Percentiles rank a stretch among this genome's conserved stretches.
These are phyloP conservation scores for Acrobasis repandana DNA, from an alignment of 2,888 invertebrate species.

Conservation along the genomic window DNA sequence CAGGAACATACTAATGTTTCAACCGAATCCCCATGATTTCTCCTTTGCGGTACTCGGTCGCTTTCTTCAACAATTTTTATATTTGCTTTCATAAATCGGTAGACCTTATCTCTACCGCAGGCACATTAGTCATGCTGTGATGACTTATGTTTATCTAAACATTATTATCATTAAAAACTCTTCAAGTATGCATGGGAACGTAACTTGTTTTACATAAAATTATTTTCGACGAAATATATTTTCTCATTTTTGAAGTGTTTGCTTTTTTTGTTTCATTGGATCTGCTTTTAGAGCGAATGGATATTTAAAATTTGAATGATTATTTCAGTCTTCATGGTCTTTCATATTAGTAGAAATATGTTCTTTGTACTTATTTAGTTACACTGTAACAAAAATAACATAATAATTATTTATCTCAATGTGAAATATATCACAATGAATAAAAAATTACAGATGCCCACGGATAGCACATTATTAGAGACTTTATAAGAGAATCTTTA, in stretches of 20 bases:
- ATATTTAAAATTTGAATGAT: too few relatives aligned
- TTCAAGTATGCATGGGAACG: conserved; percentile 10
- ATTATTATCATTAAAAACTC: conserved; percentile 18
- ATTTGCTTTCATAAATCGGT: conserved; percentile 18
- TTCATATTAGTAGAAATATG: too few relatives aligned
- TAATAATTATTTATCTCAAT: too few relatives aligned
- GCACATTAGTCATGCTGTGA: conserved; percentile 18
- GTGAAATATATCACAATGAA: too few relatives aligned
- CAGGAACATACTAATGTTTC: neutral
- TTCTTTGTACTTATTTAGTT: too few relatives aligned
- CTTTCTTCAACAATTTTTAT: conserved; percentile 23
- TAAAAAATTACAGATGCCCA: too few relatives aligned
- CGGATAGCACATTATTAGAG: too few relatives aligned
- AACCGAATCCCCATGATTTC: neutral
- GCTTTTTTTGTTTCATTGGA: too few relatives aligned
- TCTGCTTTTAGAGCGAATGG: too few relatives aligned
- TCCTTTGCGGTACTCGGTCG: neutral
- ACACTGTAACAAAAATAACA: too few relatives aligned
- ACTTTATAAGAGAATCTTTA: too few relatives aligned
- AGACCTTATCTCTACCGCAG: conserved; percentile 15
- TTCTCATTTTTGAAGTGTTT: neutral
- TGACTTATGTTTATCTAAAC: conserved; percentile 18
- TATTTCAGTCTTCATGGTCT: too few relatives aligned
- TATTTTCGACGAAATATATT: conserved; percentile 2
- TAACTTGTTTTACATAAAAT: conserved; percentile 5